Conservation (phyloP, 2,888 invertebrate genomes). For the Harpalus rubripes region DNA sequence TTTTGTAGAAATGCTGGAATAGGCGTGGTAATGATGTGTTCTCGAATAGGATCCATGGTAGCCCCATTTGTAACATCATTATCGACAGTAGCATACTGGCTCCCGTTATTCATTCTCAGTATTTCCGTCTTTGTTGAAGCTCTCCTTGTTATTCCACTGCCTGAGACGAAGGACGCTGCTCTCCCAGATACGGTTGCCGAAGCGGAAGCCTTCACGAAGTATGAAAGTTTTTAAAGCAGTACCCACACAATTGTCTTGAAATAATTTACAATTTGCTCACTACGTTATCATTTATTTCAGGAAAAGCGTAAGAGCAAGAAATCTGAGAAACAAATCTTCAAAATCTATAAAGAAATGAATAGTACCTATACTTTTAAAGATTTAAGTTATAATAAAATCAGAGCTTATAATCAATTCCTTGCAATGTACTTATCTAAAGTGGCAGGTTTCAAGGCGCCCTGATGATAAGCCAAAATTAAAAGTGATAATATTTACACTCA, state of each 20-base stretch:
- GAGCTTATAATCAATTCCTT: too few species aligned
- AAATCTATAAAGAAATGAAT: too few species aligned
- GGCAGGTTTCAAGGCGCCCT: too few species aligned
- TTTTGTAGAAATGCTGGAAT: constrained; percentile 84
- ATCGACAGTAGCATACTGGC: constrained; percentile 70
- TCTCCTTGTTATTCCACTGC: constrained; percentile 73
- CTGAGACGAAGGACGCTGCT: constrained; percentile 75
- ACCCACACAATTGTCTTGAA: not conserved
- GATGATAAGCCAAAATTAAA: not conserved
- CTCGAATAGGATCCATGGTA: constrained; percentile 88
- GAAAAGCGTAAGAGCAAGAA: too few species aligned
- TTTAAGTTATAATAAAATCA: too few species aligned
- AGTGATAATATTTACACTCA: too few species aligned
- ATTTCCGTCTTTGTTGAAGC: constrained; percentile 73
- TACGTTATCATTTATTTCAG: too few species aligned
- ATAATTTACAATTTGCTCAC: too few species aligned
- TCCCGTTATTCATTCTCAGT: constrained; percentile 74
- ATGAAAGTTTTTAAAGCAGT: not conserved
- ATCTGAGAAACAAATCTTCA: too few species aligned
- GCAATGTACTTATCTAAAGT: too few species aligned
- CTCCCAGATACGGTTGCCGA: constrained; percentile 80
- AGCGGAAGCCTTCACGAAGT: constrained; percentile 73
- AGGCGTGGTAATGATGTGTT: constrained; percentile 86
- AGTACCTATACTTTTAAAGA: too few species aligned
- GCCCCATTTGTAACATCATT: constrained; percentile 74